phyloP scores from a whole-genome alignment of 2,797 vertebrate species.

The Ptychobarbus kaznakovi region DNA sequence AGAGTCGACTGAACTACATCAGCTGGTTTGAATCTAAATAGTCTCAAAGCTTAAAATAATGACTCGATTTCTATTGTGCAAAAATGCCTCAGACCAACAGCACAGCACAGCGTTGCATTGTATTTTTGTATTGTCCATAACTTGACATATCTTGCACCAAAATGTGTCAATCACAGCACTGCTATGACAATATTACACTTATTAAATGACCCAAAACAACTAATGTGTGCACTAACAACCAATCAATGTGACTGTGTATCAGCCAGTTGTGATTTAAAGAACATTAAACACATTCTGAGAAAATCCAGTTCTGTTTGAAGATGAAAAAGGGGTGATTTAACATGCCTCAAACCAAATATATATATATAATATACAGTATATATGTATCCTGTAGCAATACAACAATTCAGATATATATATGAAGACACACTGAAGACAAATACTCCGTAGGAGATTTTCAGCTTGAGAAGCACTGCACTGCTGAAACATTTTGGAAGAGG shows the following conservation, averaged over 20 bases:
- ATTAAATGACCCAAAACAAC: background rate
- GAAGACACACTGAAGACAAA: background rate
- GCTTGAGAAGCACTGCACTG: slow-evolving; percentile 21
- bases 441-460: background rate
- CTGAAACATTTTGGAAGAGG: slow-evolving; percentile 16
- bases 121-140: background rate
- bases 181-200: background rate
- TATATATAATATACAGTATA: no score
- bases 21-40: slow-evolving; percentile 49
- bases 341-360: no score
- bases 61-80: background rate
- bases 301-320: background rate
- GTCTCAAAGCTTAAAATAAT: slow-evolving; percentile 36
- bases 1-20: slow-evolving; percentile 49
- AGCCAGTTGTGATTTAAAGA: background rate
- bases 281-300: background rate
- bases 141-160: background rate
- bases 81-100: background rate
- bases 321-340: background rate
- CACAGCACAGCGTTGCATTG: background rate
- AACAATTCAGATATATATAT: background rate
- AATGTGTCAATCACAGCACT: background rate
- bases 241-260: background rate
- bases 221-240: background rate
- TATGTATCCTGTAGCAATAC: background rate